phyloP scores from a whole-genome alignment of 2,888 invertebrate genomes.

The Caenorhabditis sinica region DNA sequence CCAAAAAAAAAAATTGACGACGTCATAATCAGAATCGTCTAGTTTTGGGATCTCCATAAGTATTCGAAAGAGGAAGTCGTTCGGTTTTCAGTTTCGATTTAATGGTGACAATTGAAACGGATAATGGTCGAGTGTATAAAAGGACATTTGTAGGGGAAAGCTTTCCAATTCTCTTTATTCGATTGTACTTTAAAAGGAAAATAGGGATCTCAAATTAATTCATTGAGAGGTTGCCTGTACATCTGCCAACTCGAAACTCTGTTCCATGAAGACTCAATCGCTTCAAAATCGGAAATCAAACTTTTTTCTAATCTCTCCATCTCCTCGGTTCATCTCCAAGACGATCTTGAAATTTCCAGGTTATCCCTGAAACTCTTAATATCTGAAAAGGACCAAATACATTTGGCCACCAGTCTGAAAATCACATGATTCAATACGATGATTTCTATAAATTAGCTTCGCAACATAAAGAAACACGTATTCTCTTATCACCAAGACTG shows the following conservation, averaged over 20 bases:
- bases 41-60: conserved; percentile 10
- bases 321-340: no score
- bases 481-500: neutral
- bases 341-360: no score
- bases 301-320: no score
- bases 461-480: neutral
- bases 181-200: conserved; percentile 23
- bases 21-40: conserved; percentile 40
- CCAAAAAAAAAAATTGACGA: conserved; percentile 18
- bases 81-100: conserved; percentile 41
- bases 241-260: no score
- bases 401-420: neutral
- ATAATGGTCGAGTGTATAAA: conserved; percentile 11
- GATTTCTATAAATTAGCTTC: neutral
- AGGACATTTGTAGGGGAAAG: conserved; percentile 11
- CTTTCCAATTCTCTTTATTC: conserved; percentile 12
- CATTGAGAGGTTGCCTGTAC: neutral
- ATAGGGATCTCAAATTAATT: neutral
- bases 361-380: no score
- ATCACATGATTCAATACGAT: neutral
- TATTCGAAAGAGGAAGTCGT: conserved; percentile 25
- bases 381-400: no score
- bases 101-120: conserved; percentile 39
- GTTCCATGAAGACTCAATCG: no score
- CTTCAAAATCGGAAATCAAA: no score